phyloP scores from a whole-genome alignment of 2,888 invertebrate species.

The Griposia aprilina region DNA sequence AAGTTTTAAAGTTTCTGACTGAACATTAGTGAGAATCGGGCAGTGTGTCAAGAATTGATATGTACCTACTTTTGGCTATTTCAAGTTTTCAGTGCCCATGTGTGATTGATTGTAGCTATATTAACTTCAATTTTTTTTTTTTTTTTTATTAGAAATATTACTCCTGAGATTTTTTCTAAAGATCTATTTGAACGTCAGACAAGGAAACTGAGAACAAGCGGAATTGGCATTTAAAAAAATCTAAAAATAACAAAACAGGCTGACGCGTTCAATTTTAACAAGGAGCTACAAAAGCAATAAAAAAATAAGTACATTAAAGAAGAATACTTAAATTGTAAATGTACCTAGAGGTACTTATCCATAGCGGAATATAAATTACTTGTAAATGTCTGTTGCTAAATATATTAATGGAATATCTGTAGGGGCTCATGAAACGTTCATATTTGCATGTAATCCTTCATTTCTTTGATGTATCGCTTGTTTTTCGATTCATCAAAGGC shows the following conservation, averaged over 20 bases:
- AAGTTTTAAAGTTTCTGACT: slow-evolving; percentile 5
- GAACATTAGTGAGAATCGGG: not conserved
- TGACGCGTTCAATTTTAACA: not conserved
- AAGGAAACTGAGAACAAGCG: not conserved
- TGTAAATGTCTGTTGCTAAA: not conserved
- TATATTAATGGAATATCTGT: slow-evolving; percentile 14
- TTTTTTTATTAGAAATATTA: too few species aligned
- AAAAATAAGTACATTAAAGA: too few species aligned
- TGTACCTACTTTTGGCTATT: not conserved
- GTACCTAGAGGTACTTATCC: too few species aligned
- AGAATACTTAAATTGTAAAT: not conserved
- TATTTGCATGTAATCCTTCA: slow-evolving; percentile 30
- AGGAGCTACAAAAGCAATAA: too few species aligned
- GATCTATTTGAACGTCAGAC: not conserved
- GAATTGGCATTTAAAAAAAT: not conserved
- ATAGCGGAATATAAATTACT: not conserved
- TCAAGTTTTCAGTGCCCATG: not conserved
- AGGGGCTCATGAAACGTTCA: not conserved
- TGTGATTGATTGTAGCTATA: not conserved
- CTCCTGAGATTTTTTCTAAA: too few species aligned
- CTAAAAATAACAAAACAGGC: not conserved
- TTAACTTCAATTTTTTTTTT: too few species aligned
- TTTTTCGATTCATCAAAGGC: slow-evolving; percentile 40
- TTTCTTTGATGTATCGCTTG: slow-evolving; percentile 45
- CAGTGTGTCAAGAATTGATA: not conserved